Evolutionary conservation across 2,888 invertebrate genomes (phyloP).

Genomic region (Halictus ligatus): DNA sequence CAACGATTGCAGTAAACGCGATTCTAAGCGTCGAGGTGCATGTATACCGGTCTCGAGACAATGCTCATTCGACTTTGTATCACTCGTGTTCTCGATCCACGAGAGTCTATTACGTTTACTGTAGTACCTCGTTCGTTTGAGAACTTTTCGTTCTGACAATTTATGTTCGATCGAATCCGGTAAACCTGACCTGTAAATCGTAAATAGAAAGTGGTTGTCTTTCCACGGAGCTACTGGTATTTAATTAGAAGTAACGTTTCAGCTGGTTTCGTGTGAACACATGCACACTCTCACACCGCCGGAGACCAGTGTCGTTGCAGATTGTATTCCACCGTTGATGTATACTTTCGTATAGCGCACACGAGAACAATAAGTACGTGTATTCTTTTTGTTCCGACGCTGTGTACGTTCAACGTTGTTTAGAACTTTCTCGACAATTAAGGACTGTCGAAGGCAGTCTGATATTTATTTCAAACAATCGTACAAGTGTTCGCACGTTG

Average conservation of each 20-base stretch:
- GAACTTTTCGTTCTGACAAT: constrained; percentile 15
- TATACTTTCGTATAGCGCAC: constrained; percentile 5
- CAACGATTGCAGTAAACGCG: background rate
- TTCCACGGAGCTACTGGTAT: constrained; percentile 28
- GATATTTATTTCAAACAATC: background rate
- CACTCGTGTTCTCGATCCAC: background rate
- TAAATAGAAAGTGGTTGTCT: constrained; percentile 50
- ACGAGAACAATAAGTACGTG: background rate
- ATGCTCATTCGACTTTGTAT: background rate
- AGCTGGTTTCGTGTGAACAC: constrained; percentile 10
- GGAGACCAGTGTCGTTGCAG: background rate
- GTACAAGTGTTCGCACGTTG: background rate
- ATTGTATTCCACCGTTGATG: constrained; percentile 12
- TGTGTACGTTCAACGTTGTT: constrained; percentile 1
- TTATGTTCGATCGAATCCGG: constrained; percentile 17
- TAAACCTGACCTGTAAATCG: constrained; percentile 38
- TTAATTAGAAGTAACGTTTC: constrained; percentile 35
- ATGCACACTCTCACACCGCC: background rate
- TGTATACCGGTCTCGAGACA: background rate
- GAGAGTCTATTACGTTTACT: background rate
- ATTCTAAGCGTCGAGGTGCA: background rate
- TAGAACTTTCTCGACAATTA: background rate
- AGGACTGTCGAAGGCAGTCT: background rate
- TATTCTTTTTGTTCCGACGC: background rate
- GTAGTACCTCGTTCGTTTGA: background rate